Conservation (phyloP, 1,140 invertebrate species). For the Drosophila obscura region DNA sequence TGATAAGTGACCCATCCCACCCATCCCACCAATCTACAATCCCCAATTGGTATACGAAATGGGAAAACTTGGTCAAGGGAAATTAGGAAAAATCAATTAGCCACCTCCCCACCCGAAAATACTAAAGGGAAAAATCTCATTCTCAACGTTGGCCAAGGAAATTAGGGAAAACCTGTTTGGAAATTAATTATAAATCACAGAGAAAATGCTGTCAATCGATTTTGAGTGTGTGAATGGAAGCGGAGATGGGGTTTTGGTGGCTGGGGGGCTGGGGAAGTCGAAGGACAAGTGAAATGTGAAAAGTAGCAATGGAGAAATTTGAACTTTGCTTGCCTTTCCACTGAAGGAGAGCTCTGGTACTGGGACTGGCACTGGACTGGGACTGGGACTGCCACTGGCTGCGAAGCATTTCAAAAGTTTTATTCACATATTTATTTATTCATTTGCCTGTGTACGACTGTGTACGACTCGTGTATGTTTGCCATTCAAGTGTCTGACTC, state of each 20-base stretch:
- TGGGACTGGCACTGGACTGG: not conserved
- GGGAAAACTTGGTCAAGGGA: conserved; percentile 25
- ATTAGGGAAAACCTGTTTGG: conserved; percentile 9
- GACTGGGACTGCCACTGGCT: not conserved
- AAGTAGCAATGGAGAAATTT: not conserved
- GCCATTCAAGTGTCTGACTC: conserved; percentile 48
- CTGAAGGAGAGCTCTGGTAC: not conserved
- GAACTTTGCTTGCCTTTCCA: conserved; percentile 9
- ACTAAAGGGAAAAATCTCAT: no score
- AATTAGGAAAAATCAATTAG: conserved; percentile 24
- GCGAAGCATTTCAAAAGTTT: conserved; percentile 46
- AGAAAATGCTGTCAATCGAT: conserved; percentile 46
- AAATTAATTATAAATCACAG: conserved; percentile 48
- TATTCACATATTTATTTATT: conserved; percentile 58
- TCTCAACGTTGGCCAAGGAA: no score
- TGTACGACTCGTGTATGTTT: conserved; percentile 22
- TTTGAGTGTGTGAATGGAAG: conserved; percentile 15
- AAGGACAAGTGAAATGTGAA: conserved; percentile 2
- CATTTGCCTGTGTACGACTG: conserved; percentile 9
- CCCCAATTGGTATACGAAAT: conserved; percentile 20
- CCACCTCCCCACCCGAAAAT: no score
- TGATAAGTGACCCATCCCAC: no score
- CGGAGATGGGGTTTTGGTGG: no score
- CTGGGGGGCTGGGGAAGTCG: not conserved
- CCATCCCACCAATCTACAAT: no score